Percentiles rank a stretch among this genome's conserved stretches.
Evolutionary conservation across 2,888 invertebrate genomes (phyloP).

Genomic region (Drosophila borealis): DNA sequence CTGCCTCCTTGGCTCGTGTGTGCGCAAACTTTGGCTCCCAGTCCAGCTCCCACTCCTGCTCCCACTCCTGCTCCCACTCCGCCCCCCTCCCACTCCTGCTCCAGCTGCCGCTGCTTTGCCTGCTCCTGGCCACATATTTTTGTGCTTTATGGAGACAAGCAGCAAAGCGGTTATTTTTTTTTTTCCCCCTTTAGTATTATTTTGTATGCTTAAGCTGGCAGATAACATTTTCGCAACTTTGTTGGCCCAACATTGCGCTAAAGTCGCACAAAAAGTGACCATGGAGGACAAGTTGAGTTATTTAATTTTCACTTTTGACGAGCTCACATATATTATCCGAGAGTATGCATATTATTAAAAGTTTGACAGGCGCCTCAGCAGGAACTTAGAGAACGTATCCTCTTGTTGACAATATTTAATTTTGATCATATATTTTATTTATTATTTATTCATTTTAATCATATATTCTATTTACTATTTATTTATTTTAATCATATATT

Average conservation of each 20-base stretch:
- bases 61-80: not conserved
- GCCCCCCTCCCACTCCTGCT: not conserved
- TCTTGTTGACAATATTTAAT: too few species aligned
- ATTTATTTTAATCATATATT: too few species aligned
- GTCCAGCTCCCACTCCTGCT: slow-evolving; percentile 8
- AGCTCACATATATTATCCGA: not conserved
- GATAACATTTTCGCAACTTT: slow-evolving; percentile 30
- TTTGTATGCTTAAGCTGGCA: slow-evolving; percentile 34
- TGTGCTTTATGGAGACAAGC: slow-evolving; percentile 32
- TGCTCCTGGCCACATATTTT: slow-evolving; percentile 34
- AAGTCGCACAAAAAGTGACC: slow-evolving; percentile 4
- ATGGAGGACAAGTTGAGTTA: not conserved
- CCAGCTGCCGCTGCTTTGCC: not conserved
- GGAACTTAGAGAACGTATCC: too few species aligned
- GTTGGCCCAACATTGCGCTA: slow-evolving; percentile 3
- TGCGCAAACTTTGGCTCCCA: slow-evolving; percentile 43
- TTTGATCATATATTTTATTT: too few species aligned
- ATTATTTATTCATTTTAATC: too few species aligned
- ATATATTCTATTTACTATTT: too few species aligned
- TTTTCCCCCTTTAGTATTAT: slow-evolving; percentile 6
- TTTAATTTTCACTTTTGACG: not conserved
- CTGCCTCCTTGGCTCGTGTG: slow-evolving; percentile 38
- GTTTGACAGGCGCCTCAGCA: too few species aligned
- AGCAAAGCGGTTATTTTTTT: slow-evolving; percentile 22
- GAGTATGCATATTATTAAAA: too few species aligned